A percentile compares a stretch with the other conserved stretches of the same genome.
Evolutionary conservation across 2,113 vertebrate species (phyloP).

Genomic region (Cochlearius cochlearius): DNA sequence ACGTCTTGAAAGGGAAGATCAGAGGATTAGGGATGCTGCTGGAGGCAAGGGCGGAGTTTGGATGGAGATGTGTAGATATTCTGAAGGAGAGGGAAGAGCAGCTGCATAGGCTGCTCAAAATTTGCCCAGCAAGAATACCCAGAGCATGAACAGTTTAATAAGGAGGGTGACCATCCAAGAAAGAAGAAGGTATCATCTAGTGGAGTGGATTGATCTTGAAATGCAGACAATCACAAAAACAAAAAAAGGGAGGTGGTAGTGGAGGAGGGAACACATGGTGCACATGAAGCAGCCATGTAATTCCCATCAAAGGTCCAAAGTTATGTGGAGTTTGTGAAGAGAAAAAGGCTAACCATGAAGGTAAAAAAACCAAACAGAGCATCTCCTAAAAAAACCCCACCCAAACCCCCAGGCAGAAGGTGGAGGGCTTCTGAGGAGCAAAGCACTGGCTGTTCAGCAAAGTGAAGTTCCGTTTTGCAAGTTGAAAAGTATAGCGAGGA

Average conservation of each 20-base stretch:
- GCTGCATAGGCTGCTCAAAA: not conserved
- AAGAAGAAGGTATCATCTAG: not conserved
- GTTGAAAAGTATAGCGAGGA: not conserved
- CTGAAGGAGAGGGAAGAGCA: not conserved
- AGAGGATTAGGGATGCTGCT: not conserved
- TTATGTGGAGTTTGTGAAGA: not conserved
- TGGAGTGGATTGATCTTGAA: not conserved
- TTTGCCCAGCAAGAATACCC: not conserved
- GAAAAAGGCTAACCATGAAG: not conserved
- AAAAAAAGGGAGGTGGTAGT: not conserved
- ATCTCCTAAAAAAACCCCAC: not conserved
- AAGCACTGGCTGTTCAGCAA: not conserved
- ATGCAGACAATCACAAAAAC: not conserved
- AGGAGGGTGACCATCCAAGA: not conserved
- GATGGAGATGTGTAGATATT: not conserved
- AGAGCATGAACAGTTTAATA: not conserved
- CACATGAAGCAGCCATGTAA: not conserved
- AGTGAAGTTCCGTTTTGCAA: not conserved
- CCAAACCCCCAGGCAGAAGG: not conserved
- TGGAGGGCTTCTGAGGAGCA: not conserved
- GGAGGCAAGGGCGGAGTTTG: not conserved
- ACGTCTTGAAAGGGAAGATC: not conserved
- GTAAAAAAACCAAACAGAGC: not conserved
- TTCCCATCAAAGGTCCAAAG: not conserved
- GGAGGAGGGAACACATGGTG: not conserved